phyloP scores from a whole-genome alignment of 2,797 vertebrate genomes.

The Notolepis coatsorum region DNA sequence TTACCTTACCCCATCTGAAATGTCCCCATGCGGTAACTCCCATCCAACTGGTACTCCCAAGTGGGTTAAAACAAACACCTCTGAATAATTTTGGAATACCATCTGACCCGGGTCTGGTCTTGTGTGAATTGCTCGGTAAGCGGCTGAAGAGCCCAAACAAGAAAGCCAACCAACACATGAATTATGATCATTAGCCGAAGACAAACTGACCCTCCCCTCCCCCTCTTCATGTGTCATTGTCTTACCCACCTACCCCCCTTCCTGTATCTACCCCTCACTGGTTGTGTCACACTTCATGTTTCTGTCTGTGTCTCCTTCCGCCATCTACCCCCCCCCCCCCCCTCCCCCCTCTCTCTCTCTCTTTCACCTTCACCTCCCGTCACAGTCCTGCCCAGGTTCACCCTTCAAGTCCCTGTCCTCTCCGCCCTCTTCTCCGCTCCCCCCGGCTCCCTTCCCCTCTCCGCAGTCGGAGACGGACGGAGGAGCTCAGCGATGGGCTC shows the following conservation, averaged over 20 bases:
- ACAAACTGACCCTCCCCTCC: slow-evolving; percentile 68
- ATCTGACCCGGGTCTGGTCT: too few relatives aligned
- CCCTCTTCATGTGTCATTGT: slow-evolving; percentile 56
- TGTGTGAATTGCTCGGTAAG: slow-evolving; percentile 18
- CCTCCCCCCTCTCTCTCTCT: slow-evolving; percentile 78
- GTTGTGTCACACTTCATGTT: background rate
- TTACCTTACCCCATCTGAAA: too few relatives aligned
- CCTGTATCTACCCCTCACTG: slow-evolving; percentile 20
- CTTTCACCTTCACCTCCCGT: slow-evolving; percentile 5
- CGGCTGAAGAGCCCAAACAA: slow-evolving; percentile 20
- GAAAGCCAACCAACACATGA: slow-evolving; percentile 14
- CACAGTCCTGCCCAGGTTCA: slow-evolving; percentile 26
- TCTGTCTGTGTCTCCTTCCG: background rate
- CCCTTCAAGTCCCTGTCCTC: slow-evolving; percentile 18
- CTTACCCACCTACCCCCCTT: slow-evolving; percentile 22
- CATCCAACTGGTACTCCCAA: too few relatives aligned
- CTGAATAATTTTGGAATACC: too few relatives aligned
- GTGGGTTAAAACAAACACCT: too few relatives aligned
- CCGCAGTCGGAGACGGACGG: slow-evolving; percentile 81
- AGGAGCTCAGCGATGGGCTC: slow-evolving; percentile 58
- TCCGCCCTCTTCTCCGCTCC: slow-evolving; percentile 15
- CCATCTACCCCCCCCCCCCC: background rate
- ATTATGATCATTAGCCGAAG: slow-evolving; percentile 10
- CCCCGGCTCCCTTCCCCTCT: slow-evolving; percentile 60
- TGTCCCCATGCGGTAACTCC: too few relatives aligned